phyloP scores from a whole-genome alignment of 2,797 vertebrate species.

The Chaenodraco wilsoni region DNA sequence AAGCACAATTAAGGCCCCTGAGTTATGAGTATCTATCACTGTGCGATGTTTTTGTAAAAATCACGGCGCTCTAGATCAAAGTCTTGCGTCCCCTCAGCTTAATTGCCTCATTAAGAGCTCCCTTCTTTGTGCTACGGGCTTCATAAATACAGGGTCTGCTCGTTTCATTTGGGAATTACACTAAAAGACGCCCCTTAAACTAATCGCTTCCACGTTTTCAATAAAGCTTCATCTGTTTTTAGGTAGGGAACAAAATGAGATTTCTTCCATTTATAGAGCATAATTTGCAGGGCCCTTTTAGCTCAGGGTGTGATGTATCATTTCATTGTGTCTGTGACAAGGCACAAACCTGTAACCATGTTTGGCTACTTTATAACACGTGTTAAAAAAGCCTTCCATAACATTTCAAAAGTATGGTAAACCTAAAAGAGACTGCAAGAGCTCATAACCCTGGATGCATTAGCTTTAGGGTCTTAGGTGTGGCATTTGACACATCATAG shows the following conservation, averaged over 20 bases:
- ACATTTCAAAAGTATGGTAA: conserved; percentile 36
- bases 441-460: conserved; percentile 55
- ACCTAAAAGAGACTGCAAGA: conserved; percentile 17
- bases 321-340: conserved; percentile 75
- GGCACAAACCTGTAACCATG: conserved; percentile 68
- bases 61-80: conserved; percentile 99
- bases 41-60: conserved; percentile 99
- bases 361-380: conserved; percentile 68
- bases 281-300: conserved; percentile 67
- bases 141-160: conserved; percentile 92
- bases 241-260: conserved; percentile 82
- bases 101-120: conserved; percentile 99
- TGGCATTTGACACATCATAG: conserved; percentile 80
- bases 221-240: conserved; percentile 87
- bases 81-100: conserved; percentile 91
- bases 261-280: conserved; percentile 73
- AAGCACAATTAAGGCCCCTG: conserved; percentile 99
- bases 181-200: conserved; percentile 93
- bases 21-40: conserved; percentile 99
- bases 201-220: conserved; percentile 98
- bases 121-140: conserved; percentile 89
- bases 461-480: conserved; percentile 73
- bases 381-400: conserved; percentile 56
- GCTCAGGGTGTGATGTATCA: conserved; percentile 78
- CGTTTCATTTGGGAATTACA: conserved; percentile 97